These are phyloP conservation scores for Madoqua kirkii DNA, from an alignment of 2,113 vertebrate species.

Conservation along the genomic window DNA sequence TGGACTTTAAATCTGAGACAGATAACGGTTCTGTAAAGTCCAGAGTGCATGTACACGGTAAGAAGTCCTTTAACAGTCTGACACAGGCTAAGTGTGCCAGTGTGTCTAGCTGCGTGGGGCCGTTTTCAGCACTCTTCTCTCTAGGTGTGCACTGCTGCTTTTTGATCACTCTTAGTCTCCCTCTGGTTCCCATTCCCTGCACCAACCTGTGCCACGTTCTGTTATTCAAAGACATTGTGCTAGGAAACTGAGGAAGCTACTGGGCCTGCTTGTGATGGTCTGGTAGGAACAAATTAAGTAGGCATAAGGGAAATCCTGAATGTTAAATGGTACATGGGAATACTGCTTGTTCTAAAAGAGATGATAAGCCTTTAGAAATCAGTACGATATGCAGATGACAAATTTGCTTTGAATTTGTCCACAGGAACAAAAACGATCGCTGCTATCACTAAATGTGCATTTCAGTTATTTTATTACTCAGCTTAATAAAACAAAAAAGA, in stretches of 20 bases:
- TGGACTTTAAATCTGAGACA: background rate
- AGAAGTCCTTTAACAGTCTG: background rate
- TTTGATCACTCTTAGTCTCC: background rate
- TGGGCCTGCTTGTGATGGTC: background rate
- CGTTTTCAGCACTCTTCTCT: background rate
- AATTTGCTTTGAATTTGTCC: background rate
- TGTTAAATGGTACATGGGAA: background rate
- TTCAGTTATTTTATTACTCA: background rate
- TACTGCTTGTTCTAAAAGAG: constrained; percentile 3
- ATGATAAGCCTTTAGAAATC: background rate
- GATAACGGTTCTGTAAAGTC: background rate
- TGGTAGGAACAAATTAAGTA: background rate
- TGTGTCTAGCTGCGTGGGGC: background rate
- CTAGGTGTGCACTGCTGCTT: background rate
- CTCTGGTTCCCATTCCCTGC: background rate
- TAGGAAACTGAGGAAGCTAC: background rate
- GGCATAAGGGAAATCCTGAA: background rate
- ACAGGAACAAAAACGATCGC: background rate
- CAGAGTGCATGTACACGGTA: background rate
- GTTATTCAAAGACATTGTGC: background rate
- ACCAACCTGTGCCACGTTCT: background rate
- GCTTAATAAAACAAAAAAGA: background rate
- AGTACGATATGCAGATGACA: background rate
- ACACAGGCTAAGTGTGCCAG: background rate
- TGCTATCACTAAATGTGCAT: background rate